Evolutionary conservation across 2,888 invertebrate genomes (phyloP), one percentile per base, ranked within the genome.

Genomic region (Aricia artaxerxes): DNA sequence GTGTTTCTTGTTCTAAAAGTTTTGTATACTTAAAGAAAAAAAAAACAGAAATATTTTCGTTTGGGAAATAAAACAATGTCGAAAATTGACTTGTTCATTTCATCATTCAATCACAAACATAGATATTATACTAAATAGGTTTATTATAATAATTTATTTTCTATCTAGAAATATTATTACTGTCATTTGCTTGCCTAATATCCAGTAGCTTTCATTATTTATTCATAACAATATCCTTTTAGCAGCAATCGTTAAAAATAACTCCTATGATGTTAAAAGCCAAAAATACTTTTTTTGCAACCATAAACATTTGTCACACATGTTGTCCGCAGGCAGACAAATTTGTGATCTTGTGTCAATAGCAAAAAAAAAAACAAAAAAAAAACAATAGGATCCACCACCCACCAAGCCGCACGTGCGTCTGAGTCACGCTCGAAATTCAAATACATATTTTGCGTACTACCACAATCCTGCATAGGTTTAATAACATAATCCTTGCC

Each of bases 311-410:
- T 13, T 31, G 75, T 57, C 31, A 53, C 76, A 76, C 76, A 76
- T 76, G 76, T 76, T 76, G 73, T 44, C 75, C 31, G 13, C 76
- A 76, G 57, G 76, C 76, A 57, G 76, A 31, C 76, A 57, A 57
- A 53, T 13, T 76, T 53, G 76, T 76, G 76, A 76, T 76, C 76
- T 76, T 35, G 76, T 57, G 76, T 53, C 53, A 76, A 76, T 53
- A 57, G 35, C 24, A 53, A 75, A 49, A 49, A 49, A 49, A 38
- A 44, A 49, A 11, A 13, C 24, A 38, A 49, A 24, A 75, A 76
- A 53, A 76, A 24, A 57, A 76, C 31, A 76, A 35, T 31, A 76
- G 24, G 57, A 53, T n/a, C 57, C 76, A 76, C 76, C 76, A 76
- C 76, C 76, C 76, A 76, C 76, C 13, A 57, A 76, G 76, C 40